These are phyloP conservation scores for Drosophila subsilvestris DNA, from an alignment of 2,888 invertebrate genomes.

Conservation along the genomic window DNA sequence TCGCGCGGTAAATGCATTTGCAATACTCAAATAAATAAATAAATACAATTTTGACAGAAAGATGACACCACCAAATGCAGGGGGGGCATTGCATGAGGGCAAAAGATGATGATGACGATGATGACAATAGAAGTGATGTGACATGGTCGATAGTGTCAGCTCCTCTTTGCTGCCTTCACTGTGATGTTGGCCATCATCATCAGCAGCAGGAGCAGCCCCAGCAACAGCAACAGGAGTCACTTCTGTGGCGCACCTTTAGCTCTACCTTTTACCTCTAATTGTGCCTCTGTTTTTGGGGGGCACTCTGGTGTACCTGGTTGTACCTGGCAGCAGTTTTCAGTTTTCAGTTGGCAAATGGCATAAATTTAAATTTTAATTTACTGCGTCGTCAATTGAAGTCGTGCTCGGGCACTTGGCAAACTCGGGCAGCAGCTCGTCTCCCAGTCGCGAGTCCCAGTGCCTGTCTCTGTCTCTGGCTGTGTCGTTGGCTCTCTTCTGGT, in stretches of 20 bases:
- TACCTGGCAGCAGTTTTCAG: neutral
- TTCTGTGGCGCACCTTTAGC: slow-evolving; percentile 61
- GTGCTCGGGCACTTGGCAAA: slow-evolving; percentile 63
- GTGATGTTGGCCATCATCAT: slow-evolving; percentile 27
- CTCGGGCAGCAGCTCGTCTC: slow-evolving; percentile 8
- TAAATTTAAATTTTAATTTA: slow-evolving; percentile 82
- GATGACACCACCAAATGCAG: slow-evolving; percentile 32
- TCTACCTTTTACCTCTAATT: slow-evolving; percentile 62
- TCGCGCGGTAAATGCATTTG: slow-evolving; percentile 46
- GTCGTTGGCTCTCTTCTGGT: slow-evolving; percentile 5
- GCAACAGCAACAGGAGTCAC: slow-evolving; percentile 9
- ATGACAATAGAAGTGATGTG: slow-evolving; percentile 79
- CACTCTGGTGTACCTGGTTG: slow-evolving; percentile 14
- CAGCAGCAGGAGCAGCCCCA: neutral
- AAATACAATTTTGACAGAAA: slow-evolving; percentile 75
- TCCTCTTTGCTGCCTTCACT: neutral
- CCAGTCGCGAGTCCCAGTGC: slow-evolving; percentile 26
- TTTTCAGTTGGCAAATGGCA: slow-evolving; percentile 67
- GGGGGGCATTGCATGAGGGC: slow-evolving; percentile 8
- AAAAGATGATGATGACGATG: slow-evolving; percentile 35
- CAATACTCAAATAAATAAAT: slow-evolving; percentile 77
- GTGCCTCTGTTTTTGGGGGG: slow-evolving; percentile 57
- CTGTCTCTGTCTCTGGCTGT: neutral
- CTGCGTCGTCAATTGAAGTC: slow-evolving; percentile 75
- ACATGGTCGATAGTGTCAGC: slow-evolving; percentile 59